Evolutionary conservation across 2,888 invertebrate genomes (phyloP).

Genomic region (Lamellibrachia columna): DNA sequence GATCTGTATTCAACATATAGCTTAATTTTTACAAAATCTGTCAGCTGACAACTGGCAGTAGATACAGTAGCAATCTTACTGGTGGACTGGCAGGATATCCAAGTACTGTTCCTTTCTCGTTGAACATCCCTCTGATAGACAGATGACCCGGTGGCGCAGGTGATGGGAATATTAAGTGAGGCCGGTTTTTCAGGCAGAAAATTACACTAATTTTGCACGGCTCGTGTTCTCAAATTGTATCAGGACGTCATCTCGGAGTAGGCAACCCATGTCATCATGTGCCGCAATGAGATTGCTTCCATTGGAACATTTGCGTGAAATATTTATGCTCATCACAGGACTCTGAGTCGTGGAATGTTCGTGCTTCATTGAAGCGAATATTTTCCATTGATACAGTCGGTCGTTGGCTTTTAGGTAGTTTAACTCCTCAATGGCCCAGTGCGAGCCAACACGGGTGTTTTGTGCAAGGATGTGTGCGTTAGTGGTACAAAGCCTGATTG

Average conservation of each 20-base stretch:
- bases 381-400: not conserved
- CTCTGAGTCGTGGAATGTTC: not conserved
- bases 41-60: not conserved
- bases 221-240: not conserved
- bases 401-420: not conserved
- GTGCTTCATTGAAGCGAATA: not conserved
- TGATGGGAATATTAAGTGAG: not conserved
- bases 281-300: not conserved
- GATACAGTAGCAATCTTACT: not conserved
- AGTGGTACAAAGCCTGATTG: not conserved
- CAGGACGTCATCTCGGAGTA: not conserved
- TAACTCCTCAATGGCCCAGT: not conserved
- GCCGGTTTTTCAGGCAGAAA: not conserved
- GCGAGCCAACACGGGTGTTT: not conserved
- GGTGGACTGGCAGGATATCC: not conserved
- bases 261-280: not conserved
- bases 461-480: not conserved
- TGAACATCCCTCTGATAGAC: not conserved
- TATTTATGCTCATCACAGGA: not conserved
- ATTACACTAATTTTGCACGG: not conserved
- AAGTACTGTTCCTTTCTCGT: not conserved
- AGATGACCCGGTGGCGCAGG: not conserved
- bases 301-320: not conserved
- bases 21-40: not conserved
- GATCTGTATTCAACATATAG: not conserved